Percentiles rank a stretch among this genome's conserved stretches.
Evolutionary conservation across 1,140 invertebrate genomes (phyloP).

Genomic region (Chironomus striatipennis): DNA sequence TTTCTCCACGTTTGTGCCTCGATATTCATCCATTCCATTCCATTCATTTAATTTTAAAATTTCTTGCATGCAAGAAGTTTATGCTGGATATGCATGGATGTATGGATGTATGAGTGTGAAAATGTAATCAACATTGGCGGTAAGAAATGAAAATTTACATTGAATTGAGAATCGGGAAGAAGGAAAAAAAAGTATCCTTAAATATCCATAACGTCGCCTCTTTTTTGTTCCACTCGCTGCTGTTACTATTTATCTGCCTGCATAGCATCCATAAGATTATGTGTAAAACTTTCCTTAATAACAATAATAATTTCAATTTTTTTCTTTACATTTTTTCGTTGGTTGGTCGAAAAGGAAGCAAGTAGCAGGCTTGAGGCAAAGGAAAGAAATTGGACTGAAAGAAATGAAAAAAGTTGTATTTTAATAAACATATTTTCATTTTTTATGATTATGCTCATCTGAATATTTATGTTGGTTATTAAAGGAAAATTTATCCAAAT

Average conservation of each 20-base stretch:
- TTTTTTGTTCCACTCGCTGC: background rate
- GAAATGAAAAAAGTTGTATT: slow-evolving; percentile 22
- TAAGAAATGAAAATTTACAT: background rate
- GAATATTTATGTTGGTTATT: slow-evolving; percentile 22
- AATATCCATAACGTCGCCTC: too few species aligned
- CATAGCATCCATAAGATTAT: slow-evolving; percentile 16
- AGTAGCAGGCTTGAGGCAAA: background rate
- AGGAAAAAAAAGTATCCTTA: too few species aligned
- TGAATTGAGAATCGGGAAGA: too few species aligned
- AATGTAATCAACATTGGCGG: background rate
- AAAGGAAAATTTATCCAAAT: slow-evolving; percentile 23
- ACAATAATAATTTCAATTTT: slow-evolving; percentile 4
- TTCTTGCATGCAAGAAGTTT: background rate
- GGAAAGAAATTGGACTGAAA: background rate
- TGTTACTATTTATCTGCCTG: background rate
- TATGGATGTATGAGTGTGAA: background rate
- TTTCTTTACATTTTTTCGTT: too few species aligned
- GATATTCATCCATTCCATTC: too few species aligned
- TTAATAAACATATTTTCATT: slow-evolving; percentile 24
- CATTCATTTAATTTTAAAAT: background rate
- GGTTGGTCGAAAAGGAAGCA: slow-evolving; percentile 1
- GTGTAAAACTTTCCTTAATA: slow-evolving; percentile 21
- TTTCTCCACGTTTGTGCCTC: background rate
- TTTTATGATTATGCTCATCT: slow-evolving; percentile 23
- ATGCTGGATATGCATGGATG: too few species aligned